Evolutionary conservation across 2,113 vertebrate genomes (phyloP).

Genomic region (Loxodonta africana): DNA sequence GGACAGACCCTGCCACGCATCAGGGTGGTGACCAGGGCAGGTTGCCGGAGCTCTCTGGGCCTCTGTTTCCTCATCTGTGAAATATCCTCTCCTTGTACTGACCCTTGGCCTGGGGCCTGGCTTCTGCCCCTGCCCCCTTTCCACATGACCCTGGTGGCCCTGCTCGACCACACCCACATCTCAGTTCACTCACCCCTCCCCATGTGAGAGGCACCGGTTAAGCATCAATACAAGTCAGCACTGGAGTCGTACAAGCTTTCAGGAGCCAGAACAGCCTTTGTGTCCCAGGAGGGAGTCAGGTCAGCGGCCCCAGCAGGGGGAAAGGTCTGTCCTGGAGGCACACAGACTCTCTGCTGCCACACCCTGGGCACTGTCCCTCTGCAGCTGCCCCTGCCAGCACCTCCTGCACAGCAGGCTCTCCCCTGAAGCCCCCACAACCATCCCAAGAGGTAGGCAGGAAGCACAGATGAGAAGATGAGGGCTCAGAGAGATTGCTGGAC

Average conservation of each 20-base stretch:
- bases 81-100: accelerated
- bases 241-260: neutral
- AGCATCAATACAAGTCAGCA: neutral
- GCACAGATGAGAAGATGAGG: neutral
- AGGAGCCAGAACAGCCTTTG: accelerated
- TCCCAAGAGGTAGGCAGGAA: too few relatives aligned
- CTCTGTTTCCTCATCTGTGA: neutral
- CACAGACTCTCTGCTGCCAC: neutral
- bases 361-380: neutral
- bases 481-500: neutral
- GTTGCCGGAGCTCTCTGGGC: neutral
- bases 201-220: neutral
- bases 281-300: neutral
- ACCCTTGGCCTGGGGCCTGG: neutral
- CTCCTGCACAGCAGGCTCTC: neutral
- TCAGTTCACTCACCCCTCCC: neutral
- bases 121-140: neutral
- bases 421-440: neutral
- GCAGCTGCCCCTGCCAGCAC: neutral
- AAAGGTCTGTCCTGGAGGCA: neutral
- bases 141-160: neutral
- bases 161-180: neutral
- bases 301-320: too few relatives aligned
- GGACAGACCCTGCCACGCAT: neutral
- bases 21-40: neutral